Evolutionary conservation across 2,113 vertebrate genomes (phyloP).

Genomic region (Caretta caretta): DNA sequence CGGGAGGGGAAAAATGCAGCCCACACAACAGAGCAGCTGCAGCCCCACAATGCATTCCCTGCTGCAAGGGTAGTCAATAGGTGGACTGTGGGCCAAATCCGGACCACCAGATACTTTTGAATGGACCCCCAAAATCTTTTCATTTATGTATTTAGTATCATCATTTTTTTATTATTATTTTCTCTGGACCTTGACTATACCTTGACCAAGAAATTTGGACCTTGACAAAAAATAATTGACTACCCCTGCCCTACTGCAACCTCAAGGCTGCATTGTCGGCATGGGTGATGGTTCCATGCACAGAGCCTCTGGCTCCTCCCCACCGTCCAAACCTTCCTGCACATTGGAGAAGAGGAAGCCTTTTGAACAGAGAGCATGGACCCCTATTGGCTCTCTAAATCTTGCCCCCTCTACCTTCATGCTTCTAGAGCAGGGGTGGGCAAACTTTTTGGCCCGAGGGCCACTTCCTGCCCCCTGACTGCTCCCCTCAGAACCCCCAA

Average conservation of each 20-base stretch:
- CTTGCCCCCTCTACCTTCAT: not conserved
- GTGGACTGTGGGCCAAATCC: no score
- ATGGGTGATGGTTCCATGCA: not conserved
- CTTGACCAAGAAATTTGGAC: no score
- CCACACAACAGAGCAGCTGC: not conserved
- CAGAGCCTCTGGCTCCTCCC: not conserved
- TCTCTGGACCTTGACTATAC: no score
- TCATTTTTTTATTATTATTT: no score
- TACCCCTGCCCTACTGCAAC: no score
- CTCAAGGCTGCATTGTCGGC: not conserved
- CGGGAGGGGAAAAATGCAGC: not conserved
- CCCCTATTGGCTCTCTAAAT: not conserved
- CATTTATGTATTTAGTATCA: no score
- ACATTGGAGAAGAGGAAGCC: not conserved
- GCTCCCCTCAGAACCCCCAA: no score
- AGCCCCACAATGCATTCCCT: not conserved
- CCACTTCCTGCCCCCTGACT: no score
- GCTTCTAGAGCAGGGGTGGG: not conserved
- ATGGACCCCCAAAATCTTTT: no score
- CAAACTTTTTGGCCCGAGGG: no score
- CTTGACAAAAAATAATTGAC: no score
- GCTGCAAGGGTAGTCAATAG: not conserved
- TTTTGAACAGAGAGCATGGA: not conserved
- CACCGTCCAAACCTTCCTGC: not conserved
- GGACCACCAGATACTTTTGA: no score